Evolutionary conservation across 92 coral and sea anemone species (phyloP).

Genomic region (Meandrina meandrites): DNA sequence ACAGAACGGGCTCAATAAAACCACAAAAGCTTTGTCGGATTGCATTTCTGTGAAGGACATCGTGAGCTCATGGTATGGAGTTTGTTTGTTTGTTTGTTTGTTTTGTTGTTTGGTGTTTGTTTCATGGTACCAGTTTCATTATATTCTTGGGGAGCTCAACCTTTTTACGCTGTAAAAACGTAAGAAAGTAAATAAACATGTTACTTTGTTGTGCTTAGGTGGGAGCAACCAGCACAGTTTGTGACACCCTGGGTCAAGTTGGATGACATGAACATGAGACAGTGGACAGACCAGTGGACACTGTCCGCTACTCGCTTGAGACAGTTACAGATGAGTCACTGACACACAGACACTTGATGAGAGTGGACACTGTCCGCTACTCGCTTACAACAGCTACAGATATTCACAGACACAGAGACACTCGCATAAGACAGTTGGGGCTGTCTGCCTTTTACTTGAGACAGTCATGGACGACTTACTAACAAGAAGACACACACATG

Average conservation of each 20-base stretch:
- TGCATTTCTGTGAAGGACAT: slow-evolving; percentile 83
- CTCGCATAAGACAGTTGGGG: not conserved
- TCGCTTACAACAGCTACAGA: not conserved
- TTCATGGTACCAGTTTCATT: no score
- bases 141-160: no score
- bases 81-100: not conserved
- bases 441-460: not conserved
- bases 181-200: no score
- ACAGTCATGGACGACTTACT: not conserved
- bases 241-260: slow-evolving; percentile 87
- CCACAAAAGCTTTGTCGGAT: slow-evolving; percentile 84
- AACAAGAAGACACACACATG: no score
- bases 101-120: not conserved
- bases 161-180: no score
- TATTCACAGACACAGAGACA: not conserved
- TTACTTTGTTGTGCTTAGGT: slow-evolving; percentile 58
- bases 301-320: slow-evolving; percentile 79
- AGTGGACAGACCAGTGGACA: slow-evolving; percentile 98
- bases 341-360: not conserved
- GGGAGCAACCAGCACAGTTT: slow-evolving; percentile 99
- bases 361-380: not conserved
- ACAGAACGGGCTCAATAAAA: slow-evolving; percentile 74
- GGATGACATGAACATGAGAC: slow-evolving; percentile 90
- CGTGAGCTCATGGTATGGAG: slow-evolving; percentile 84
- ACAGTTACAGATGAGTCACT: slow-evolving; percentile 83